Evolutionary conservation across 2,888 invertebrate species (phyloP).

Genomic region (Aproaerema taeniolella): DNA sequence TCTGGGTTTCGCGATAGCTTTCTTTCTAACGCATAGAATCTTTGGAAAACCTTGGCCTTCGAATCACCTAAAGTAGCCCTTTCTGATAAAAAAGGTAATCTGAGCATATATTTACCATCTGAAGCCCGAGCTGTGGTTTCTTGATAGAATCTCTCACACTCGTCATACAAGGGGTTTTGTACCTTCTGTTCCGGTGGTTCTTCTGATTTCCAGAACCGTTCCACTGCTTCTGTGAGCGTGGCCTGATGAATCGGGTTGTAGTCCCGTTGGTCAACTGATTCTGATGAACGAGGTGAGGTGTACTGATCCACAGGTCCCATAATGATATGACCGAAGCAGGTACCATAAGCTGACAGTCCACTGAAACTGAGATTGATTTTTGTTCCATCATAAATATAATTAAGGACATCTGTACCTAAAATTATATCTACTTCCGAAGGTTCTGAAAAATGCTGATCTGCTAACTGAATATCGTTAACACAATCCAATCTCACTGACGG

Average conservation of each 20-base stretch:
- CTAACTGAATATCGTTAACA: not conserved
- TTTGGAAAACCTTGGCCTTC: not conserved
- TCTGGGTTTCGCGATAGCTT: conserved; percentile 1
- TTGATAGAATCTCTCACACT: too few species aligned
- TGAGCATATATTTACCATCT: too few species aligned
- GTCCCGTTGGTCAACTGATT: not conserved
- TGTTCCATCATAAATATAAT: conserved; percentile 14
- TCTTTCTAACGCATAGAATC: conserved; percentile 5
- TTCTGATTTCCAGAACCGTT: conserved; percentile 11
- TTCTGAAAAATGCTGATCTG: not conserved
- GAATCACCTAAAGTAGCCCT: not conserved
- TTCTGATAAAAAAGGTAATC: not conserved
- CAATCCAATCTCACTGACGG: not conserved
- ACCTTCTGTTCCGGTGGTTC: conserved; percentile 5
- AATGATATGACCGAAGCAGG: conserved; percentile 13
- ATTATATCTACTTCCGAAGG: conserved; percentile 1
- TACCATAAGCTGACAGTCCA: conserved; percentile 13
- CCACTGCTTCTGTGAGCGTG: conserved; percentile 3
- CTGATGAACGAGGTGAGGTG: not conserved
- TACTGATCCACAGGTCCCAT: too few species aligned
- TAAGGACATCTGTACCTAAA: conserved; percentile 11
- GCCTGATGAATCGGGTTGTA: not conserved
- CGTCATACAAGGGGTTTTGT: conserved; percentile 7
- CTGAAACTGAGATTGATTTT: conserved; percentile 6
- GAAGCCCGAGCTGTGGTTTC: too few species aligned